These are phyloP conservation scores for Drosophila orosa DNA, from an alignment of 1,140 invertebrate species.

Conservation along the genomic window DNA sequence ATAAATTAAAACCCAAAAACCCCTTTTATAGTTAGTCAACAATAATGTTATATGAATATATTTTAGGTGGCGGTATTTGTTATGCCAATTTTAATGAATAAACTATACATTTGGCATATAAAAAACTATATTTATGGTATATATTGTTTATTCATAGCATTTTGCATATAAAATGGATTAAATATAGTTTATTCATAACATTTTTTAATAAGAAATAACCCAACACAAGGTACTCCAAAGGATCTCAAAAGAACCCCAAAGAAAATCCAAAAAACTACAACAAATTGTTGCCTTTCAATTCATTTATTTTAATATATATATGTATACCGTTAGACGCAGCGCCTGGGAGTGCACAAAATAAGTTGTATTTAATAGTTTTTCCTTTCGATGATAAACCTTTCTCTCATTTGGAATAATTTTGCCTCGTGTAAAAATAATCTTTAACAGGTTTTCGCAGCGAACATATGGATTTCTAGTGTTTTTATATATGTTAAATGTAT, in stretches of 20 bases:
- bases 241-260: neutral
- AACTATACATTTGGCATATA: too few relatives aligned
- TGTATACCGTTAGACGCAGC: conserved; percentile 28
- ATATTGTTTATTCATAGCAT: too few relatives aligned
- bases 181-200: too few relatives aligned
- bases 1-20: too few relatives aligned
- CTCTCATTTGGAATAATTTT: conserved; percentile 8
- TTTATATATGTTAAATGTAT: conserved; percentile 3
- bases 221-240: too few relatives aligned
- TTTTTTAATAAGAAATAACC: too few relatives aligned
- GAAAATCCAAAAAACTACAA: conserved; percentile 12
- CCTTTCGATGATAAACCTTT: conserved; percentile 10
- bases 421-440: conserved; percentile 37
- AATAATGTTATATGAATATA: too few relatives aligned
- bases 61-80: too few relatives aligned
- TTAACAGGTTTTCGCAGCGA: conserved; percentile 25
- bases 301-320: conserved; percentile 29
- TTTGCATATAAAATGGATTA: neutral
- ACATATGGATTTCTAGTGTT: conserved; percentile 30
- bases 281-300: conserved; percentile 33
- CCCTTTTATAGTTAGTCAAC: too few relatives aligned
- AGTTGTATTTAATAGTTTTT: conserved; percentile 9
- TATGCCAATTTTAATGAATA: too few relatives aligned
- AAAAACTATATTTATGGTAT: too few relatives aligned
- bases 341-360: conserved; percentile 33